Percentiles rank a stretch among this genome's conserved stretches.
Evolutionary conservation across 2,888 invertebrate species (phyloP).

Genomic region (Axea sp.): DNA sequence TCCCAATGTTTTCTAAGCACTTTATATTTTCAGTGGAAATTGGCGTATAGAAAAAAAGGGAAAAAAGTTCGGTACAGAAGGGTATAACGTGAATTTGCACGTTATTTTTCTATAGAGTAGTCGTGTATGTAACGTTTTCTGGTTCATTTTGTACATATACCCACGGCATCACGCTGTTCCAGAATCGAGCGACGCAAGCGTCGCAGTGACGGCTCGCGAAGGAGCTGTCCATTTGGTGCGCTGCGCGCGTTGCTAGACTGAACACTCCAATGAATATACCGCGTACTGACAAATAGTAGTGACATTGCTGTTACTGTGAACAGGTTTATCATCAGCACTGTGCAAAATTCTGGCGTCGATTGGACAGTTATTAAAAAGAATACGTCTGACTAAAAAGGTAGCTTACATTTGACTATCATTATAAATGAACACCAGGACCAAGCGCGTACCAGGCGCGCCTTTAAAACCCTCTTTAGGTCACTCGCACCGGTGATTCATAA

Average conservation of each 20-base stretch:
- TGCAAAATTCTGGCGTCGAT: neutral
- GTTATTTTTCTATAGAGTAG: slow-evolving; percentile 21
- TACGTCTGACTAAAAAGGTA: neutral
- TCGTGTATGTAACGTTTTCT: slow-evolving; percentile 28
- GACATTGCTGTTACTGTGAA: slow-evolving; percentile 18
- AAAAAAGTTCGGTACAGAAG: too few species aligned
- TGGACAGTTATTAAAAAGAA: neutral
- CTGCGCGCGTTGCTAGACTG: slow-evolving; percentile 45
- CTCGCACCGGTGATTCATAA: slow-evolving; percentile 47
- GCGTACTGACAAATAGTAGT: slow-evolving; percentile 26
- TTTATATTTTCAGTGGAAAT: too few species aligned
- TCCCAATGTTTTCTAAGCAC: too few species aligned
- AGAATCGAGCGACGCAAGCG: slow-evolving; percentile 53
- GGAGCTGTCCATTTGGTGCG: slow-evolving; percentile 32
- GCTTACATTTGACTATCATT: neutral
- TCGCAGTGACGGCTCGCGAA: slow-evolving; percentile 45
- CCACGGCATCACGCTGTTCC: slow-evolving; percentile 30
- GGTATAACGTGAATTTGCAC: too few species aligned
- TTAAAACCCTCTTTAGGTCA: slow-evolving; percentile 43
- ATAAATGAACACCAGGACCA: slow-evolving; percentile 27
- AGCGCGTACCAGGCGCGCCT: slow-evolving; percentile 44
- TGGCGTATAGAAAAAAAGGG: too few species aligned
- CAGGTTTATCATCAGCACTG: slow-evolving; percentile 6
- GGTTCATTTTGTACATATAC: slow-evolving; percentile 38
- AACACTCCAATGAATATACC: slow-evolving; percentile 28